phyloP scores from a whole-genome alignment of 2,797 vertebrate species.

The Scleropages formosus region DNA sequence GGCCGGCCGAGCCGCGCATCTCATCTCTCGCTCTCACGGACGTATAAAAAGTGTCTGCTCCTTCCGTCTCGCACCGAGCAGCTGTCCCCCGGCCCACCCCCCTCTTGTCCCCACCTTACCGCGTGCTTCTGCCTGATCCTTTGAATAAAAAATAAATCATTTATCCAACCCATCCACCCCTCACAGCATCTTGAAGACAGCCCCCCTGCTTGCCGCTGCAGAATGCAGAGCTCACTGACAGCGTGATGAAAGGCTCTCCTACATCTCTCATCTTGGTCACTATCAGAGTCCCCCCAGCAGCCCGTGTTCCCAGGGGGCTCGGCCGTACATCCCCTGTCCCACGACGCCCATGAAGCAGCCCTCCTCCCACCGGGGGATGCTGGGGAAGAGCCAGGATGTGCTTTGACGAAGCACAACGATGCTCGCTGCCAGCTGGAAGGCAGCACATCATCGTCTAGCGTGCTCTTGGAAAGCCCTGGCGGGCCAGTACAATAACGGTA shows the following conservation, averaged over 20 bases:
- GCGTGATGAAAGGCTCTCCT: conserved; percentile 57
- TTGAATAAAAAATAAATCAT: conserved; percentile 68
- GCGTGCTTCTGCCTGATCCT: conserved; percentile 54
- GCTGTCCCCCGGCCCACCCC: conserved; percentile 51
- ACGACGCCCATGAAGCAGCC: no score
- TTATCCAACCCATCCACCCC: conserved; percentile 67
- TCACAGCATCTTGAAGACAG: conserved; percentile 60
- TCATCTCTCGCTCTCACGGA: neutral
- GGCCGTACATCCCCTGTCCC: neutral
- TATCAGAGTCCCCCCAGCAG: conserved; percentile 21
- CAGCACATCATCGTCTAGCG: neutral
- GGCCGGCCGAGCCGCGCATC: neutral
- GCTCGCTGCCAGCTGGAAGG: conserved; percentile 17
- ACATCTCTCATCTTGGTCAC: conserved; percentile 22
- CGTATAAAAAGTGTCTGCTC: neutral
- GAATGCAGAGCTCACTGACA: conserved; percentile 57
- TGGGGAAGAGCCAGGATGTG: neutral
- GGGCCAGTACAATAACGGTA: neutral
- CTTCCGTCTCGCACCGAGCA: neutral
- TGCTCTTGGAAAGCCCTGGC: conserved; percentile 3
- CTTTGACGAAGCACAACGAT: neutral
- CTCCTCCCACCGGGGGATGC: neutral
- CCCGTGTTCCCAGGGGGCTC: conserved; percentile 16
- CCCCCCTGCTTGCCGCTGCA: conserved; percentile 46
- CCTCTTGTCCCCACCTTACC: conserved; percentile 38